A percentile compares a stretch with the other conserved stretches of the same genome.
Conservation (phyloP, 2,113 vertebrate genomes). For the Cynoglossus semilaevis region DNA sequence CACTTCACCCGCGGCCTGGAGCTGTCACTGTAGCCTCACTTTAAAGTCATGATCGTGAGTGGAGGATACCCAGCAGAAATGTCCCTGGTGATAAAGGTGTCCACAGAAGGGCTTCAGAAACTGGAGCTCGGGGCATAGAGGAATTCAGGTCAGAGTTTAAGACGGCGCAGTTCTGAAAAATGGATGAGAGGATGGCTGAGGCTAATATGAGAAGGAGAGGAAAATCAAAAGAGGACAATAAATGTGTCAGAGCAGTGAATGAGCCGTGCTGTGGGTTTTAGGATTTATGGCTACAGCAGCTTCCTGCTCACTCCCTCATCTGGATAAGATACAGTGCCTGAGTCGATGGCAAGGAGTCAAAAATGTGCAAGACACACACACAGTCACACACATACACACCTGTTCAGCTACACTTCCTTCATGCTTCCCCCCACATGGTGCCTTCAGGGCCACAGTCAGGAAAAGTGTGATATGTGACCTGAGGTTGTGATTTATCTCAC, state of each 20-base stretch:
- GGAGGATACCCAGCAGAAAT: constrained; percentile 12
- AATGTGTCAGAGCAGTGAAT: constrained; percentile 60
- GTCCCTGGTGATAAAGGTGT: neutral
- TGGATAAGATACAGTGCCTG: constrained; percentile 33
- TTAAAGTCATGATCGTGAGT: constrained; percentile 27
- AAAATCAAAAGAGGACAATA: constrained; percentile 50
- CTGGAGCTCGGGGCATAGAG: neutral
- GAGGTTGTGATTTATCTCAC: constrained; percentile 31
- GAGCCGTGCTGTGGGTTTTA: constrained; percentile 40
- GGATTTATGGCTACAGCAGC: constrained; percentile 52
- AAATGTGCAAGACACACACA: constrained; percentile 30
- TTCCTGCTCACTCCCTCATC: constrained; percentile 55
- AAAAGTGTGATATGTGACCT: neutral
- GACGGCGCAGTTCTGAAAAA: constrained; percentile 26
- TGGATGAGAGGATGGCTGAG: constrained; percentile 34
- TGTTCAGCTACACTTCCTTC: constrained; percentile 21
- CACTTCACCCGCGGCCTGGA: constrained; percentile 33
- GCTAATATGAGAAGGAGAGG: constrained; percentile 23
- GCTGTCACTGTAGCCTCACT: constrained; percentile 12
- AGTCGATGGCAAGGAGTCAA: constrained; percentile 48
- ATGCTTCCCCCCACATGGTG: constrained; percentile 12
- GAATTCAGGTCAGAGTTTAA: constrained; percentile 39
- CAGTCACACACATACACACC: constrained; percentile 4
- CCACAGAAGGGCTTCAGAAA: constrained; percentile 7
- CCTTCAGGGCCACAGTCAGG: constrained; percentile 25